Conservation (phyloP, 2,113 vertebrate genomes). For the Piprites chloris region DNA sequence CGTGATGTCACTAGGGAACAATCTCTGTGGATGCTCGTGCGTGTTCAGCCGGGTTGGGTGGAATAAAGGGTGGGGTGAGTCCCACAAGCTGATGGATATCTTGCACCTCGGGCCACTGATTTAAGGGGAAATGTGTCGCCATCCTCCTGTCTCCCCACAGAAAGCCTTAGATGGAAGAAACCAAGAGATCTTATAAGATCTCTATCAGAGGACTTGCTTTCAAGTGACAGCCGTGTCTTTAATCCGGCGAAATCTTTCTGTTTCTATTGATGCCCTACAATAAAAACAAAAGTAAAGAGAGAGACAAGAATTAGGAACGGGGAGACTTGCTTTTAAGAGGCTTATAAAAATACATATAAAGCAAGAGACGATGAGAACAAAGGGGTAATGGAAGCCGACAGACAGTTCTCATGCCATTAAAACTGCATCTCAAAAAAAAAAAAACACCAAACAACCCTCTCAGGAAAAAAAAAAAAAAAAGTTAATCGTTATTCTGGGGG, state of each 20-base stretch:
- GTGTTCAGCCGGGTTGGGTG: background rate
- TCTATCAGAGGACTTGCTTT: conserved; percentile 17
- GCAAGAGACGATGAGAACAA: conserved; percentile 46
- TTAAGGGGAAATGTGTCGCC: background rate
- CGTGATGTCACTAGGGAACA: background rate
- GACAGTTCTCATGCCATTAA: conserved; percentile 64
- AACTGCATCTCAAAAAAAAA: conserved; percentile 34
- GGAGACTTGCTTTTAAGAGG: conserved; percentile 58
- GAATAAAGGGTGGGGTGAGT: background rate
- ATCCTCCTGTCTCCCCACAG: background rate
- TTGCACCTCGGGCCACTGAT: background rate
- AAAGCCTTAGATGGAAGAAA: conserved; percentile 26
- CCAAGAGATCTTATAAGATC: background rate
- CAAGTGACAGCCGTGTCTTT: conserved; percentile 1
- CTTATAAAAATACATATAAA: conserved; percentile 67
- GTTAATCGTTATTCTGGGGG: background rate
- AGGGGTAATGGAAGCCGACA: conserved; percentile 33
- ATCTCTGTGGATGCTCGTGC: rapidly evolving
- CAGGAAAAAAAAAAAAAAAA: background rate
- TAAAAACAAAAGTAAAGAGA: conserved; percentile 68
- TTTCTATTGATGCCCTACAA: conserved; percentile 47
- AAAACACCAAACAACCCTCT: background rate
- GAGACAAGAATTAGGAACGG: conserved; percentile 32
- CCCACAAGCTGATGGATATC: background rate
- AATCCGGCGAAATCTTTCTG: conserved; percentile 50